These are phyloP conservation scores for Nesidiocoris tenuis DNA, from an alignment of 2,888 invertebrate species.

Conservation along the genomic window DNA sequence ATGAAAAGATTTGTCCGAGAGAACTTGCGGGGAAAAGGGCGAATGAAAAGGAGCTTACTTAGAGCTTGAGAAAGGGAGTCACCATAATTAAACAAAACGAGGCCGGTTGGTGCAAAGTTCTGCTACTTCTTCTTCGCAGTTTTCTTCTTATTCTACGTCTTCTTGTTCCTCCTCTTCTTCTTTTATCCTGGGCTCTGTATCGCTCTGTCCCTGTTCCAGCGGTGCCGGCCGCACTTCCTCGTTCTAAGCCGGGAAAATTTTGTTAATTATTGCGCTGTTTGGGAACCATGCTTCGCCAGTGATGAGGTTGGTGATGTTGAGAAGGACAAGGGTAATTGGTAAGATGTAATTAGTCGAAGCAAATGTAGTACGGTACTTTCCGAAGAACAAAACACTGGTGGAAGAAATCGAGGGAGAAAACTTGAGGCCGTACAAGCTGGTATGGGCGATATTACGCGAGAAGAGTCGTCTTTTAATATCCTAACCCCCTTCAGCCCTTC, in stretches of 20 bases:
- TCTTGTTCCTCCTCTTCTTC: slow-evolving; percentile 13
- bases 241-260: slow-evolving; percentile 30
- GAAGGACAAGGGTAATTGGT: slow-evolving; percentile 30
- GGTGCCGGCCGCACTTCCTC: background rate
- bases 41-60: background rate
- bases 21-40: slow-evolving; percentile 14
- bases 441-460: slow-evolving; percentile 25
- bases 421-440: background rate
- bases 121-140: slow-evolving; percentile 9
- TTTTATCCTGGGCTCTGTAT: no score
- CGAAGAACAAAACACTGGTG: slow-evolving; percentile 12
- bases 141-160: slow-evolving; percentile 5
- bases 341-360: slow-evolving; percentile 36
- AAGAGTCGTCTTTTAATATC: slow-evolving; percentile 35
- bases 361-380: slow-evolving; percentile 6
- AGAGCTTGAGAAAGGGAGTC: background rate
- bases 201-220: background rate
- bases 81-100: slow-evolving; percentile 38
- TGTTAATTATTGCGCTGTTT: slow-evolving; percentile 39
- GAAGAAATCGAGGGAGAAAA: background rate
- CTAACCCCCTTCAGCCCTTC: slow-evolving; percentile 6
- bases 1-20: slow-evolving; percentile 36
- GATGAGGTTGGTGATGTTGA: background rate
- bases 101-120: slow-evolving; percentile 23
- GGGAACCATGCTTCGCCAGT: slow-evolving; percentile 17